Evolutionary conservation across 2,888 invertebrate genomes (phyloP).

Genomic region (Cylloceria caligata): DNA sequence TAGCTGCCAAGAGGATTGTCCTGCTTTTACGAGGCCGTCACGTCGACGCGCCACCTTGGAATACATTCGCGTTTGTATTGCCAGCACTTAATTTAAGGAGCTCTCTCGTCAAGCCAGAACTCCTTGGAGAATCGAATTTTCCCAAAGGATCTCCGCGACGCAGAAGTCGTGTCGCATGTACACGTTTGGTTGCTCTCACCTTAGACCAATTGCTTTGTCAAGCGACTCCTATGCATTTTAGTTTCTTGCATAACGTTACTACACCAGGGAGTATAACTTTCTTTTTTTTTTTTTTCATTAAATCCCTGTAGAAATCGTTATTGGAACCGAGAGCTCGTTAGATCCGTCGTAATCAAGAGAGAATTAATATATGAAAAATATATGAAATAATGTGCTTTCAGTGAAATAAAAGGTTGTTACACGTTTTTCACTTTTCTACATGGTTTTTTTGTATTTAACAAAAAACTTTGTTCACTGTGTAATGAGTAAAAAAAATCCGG

Average conservation of each 20-base stretch:
- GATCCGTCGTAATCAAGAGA: no score
- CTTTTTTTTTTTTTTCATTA: background rate
- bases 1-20: slow-evolving; percentile 45
- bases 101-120: slow-evolving; percentile 35
- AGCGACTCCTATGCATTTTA: background rate
- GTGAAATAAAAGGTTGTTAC: background rate
- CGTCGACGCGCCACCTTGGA: slow-evolving; percentile 52
- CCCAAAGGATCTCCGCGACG: slow-evolving; percentile 22
- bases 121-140: slow-evolving; percentile 49
- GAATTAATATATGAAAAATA: background rate
- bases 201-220: background rate
- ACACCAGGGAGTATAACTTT: background rate
- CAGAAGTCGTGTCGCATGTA: background rate
- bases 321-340: no score
- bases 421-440: background rate
- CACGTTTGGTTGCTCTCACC: background rate
- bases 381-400: background rate
- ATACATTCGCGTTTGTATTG: slow-evolving; percentile 53
- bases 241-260: slow-evolving; percentile 4
- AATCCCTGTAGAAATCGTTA: background rate
- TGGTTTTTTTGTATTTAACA: background rate
- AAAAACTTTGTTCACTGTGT: background rate
- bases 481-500: background rate
- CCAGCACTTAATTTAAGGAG: slow-evolving; percentile 50
- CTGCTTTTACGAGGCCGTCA: slow-evolving; percentile 65